Evolutionary conservation across 35 echinoderm and acorn worm genomes (phyloP).

Genomic region (Heliocidaris erythrogramma): DNA sequence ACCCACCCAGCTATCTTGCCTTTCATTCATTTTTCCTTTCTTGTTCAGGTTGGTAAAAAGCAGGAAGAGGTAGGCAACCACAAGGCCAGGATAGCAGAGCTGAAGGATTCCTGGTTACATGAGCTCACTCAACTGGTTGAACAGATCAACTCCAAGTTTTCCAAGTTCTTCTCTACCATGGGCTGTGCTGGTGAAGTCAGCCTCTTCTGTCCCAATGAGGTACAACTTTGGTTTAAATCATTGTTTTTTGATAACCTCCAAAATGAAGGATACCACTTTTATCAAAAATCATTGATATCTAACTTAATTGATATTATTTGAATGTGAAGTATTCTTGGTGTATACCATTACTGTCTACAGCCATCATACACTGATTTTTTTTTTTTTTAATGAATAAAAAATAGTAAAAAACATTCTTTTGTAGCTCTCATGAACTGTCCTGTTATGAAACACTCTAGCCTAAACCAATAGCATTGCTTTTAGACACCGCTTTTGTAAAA

Average conservation of each 20-base stretch:
- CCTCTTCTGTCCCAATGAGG: conserved; percentile 81
- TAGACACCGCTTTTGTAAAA: too few species aligned
- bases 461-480: too few species aligned
- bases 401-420: too few species aligned
- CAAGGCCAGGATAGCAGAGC: conserved; percentile 46
- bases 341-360: neutral
- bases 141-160: conserved; percentile 72
- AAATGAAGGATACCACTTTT: neutral
- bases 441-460: too few species aligned
- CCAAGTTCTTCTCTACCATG: conserved; percentile 77
- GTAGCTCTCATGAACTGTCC: too few species aligned
- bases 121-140: conserved; percentile 55
- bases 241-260: neutral
- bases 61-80: neutral
- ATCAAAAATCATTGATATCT: neutral
- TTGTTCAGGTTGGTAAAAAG: neutral
- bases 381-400: too few species aligned
- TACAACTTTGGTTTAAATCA: neutral
- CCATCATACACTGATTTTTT: too few species aligned
- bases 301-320: neutral
- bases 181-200: conserved; percentile 93
- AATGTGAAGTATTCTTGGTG: neutral
- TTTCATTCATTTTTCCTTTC: neutral
- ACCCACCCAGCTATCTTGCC: too few species aligned
- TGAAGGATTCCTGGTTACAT: conserved; percentile 60